Evolutionary conservation across 2,113 vertebrate species (phyloP), one percentile per base, ranked within the genome.

Genomic region (Crypturellus undulatus): DNA sequence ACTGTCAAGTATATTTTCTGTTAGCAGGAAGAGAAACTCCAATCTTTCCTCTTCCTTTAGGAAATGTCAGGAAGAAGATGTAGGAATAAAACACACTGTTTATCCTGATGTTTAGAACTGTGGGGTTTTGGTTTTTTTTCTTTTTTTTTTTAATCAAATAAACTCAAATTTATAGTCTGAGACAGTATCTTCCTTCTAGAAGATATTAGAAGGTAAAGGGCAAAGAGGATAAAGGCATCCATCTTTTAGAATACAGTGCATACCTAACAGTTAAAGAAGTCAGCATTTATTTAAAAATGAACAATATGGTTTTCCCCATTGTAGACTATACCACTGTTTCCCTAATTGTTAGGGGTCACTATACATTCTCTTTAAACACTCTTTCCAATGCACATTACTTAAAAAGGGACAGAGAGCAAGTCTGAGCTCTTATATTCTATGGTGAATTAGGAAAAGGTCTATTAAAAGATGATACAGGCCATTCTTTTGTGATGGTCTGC

Each of bases 391-490:
- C 1, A 7, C 13, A 10, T 93, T 88, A 90, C 87, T 88, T 73
- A 90, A 22, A 49, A 49, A 22, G 49, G 4, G 49, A 49, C 20
- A 49, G 49, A 49, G 21, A 24, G 21, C 49, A 49, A 49, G 21
- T 49, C 21, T 49, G 49, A 49, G 19, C 10, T 22, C 21, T 49
- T 85, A 1, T 42, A 17, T 42, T 90, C 81, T 94, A 98, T 6
- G 98, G 98, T 70, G 98, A 98, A 92, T 98, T 98, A 90, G 98
- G 98, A 96, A 98, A 98, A 77, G 98, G 98, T 96, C 98, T 98
- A 94, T 98, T 98, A 97, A 98, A 98, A 51, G 98, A 98, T 30
- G 98, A 97, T 73, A 98, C 98, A 83, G 98, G 98, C 98, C 98
- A 98, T 56, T 98, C 98, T 96, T 98, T 98, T 69, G 98, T 98